phyloP scores from a whole-genome alignment of 2,888 invertebrate genomes.

The Sinohyriopsis cumingii region DNA sequence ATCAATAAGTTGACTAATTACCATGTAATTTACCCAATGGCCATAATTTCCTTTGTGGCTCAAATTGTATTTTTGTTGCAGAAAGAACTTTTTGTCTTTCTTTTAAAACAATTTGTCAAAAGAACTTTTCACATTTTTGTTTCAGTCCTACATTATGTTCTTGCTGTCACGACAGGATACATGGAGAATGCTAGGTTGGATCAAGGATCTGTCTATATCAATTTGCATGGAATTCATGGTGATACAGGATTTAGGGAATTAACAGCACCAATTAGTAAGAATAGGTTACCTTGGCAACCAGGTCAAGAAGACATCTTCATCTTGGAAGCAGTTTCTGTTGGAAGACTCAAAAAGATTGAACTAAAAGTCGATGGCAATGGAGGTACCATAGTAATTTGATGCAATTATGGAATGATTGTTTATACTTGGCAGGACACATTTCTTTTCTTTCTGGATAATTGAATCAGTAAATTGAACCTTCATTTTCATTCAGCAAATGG shows the following conservation, averaged over 20 bases:
- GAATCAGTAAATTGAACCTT: too few relatives aligned
- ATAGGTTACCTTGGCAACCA: slow-evolving; percentile 42
- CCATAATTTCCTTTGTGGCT: too few relatives aligned
- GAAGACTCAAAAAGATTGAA: slow-evolving; percentile 56
- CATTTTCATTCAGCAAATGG: too few relatives aligned
- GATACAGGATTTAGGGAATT: slow-evolving; percentile 60
- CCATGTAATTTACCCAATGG: too few relatives aligned
- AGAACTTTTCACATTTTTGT: slow-evolving; percentile 1
- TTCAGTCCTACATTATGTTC: slow-evolving; percentile 62
- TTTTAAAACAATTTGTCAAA: too few relatives aligned
- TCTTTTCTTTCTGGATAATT: too few relatives aligned
- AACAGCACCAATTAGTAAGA: slow-evolving; percentile 32
- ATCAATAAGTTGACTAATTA: too few relatives aligned
- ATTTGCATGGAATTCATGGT: slow-evolving; percentile 62
- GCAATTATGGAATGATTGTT: too few relatives aligned
- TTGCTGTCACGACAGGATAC: slow-evolving; percentile 64
- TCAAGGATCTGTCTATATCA: slow-evolving; percentile 57
- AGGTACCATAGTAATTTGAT: too few relatives aligned
- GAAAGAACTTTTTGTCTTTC: too few relatives aligned
- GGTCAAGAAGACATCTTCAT: slow-evolving; percentile 63
- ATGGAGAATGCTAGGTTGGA: slow-evolving; percentile 55
- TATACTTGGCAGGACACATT: too few relatives aligned
- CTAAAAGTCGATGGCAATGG: slow-evolving; percentile 62
- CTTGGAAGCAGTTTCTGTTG: slow-evolving; percentile 67
- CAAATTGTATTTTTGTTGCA: too few relatives aligned